phyloP scores from a whole-genome alignment of 2,113 vertebrate species.

The Vicugna pacos region DNA sequence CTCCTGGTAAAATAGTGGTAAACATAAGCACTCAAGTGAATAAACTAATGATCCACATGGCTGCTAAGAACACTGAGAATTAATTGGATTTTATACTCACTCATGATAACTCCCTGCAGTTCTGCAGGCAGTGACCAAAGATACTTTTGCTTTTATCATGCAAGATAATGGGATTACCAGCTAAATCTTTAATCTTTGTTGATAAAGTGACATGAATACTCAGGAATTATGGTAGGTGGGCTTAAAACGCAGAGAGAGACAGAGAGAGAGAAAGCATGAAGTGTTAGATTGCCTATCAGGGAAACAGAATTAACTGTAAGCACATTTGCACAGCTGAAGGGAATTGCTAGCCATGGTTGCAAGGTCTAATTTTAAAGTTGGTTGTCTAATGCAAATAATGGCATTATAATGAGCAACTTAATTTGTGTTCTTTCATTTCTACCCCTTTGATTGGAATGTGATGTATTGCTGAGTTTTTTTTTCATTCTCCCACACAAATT shows the following conservation, averaged over 20 bases:
- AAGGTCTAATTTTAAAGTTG: slow-evolving; percentile 31
- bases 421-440: slow-evolving; percentile 56
- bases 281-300: not conserved
- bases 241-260: not conserved
- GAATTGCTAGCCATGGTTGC: not conserved
- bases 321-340: not conserved
- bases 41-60: slow-evolving; percentile 76
- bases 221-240: slow-evolving; percentile 73
- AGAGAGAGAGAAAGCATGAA: not conserved
- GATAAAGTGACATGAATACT: slow-evolving; percentile 83
- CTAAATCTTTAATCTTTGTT: slow-evolving; percentile 84
- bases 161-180: slow-evolving; percentile 84
- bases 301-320: slow-evolving; percentile 1
- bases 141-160: slow-evolving; percentile 83
- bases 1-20: slow-evolving; percentile 65
- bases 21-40: slow-evolving; percentile 72
- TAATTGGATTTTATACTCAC: slow-evolving; percentile 86
- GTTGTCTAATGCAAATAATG: slow-evolving; percentile 41
- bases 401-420: slow-evolving; percentile 41
- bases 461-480: not conserved
- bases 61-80: slow-evolving; percentile 75
- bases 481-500: slow-evolving; percentile 48
- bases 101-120: slow-evolving; percentile 81
- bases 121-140: slow-evolving; percentile 79
- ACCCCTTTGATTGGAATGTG: slow-evolving; percentile 51